Conservation (phyloP, 2,888 invertebrate species). For the Ommatoiulus sabulosus region DNA sequence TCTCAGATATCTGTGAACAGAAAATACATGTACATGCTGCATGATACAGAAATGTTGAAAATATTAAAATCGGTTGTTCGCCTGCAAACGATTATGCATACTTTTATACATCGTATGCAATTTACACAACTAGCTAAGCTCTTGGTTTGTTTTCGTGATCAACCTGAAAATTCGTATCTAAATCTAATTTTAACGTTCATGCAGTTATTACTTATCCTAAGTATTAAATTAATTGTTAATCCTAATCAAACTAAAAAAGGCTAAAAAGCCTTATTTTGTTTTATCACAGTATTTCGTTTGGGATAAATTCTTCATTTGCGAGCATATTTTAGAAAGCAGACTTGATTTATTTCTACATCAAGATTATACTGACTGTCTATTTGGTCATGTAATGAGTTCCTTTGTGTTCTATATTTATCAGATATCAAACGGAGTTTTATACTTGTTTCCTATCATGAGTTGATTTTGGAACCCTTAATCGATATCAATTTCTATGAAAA, state of each 20-base stretch:
- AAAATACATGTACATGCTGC: neutral
- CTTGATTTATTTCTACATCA: neutral
- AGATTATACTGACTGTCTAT: too few relatives aligned
- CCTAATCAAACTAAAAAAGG: constrained; percentile 10
- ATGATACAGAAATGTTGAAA: neutral
- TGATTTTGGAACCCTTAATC: too few relatives aligned
- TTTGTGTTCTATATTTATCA: too few relatives aligned
- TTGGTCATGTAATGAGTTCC: too few relatives aligned
- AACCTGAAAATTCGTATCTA: neutral
- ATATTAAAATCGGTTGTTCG: neutral
- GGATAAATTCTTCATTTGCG: neutral
- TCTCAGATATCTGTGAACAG: neutral
- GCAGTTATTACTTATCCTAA: neutral
- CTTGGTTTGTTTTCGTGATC: neutral
- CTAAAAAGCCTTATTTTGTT: neutral
- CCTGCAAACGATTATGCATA: constrained; percentile 15
- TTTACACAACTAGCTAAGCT: neutral
- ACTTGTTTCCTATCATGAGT: neutral
- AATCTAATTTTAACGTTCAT: neutral
- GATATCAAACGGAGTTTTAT: too few relatives aligned
- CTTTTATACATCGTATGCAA: too few relatives aligned
- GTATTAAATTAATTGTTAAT: neutral
- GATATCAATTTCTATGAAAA: neutral
- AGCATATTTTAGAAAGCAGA: neutral
- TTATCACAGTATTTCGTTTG: constrained; percentile 44